A percentile compares a stretch with the other conserved stretches of the same genome.
Evolutionary conservation across 2,888 invertebrate genomes (phyloP).

Genomic region (Mayetiola destructor): DNA sequence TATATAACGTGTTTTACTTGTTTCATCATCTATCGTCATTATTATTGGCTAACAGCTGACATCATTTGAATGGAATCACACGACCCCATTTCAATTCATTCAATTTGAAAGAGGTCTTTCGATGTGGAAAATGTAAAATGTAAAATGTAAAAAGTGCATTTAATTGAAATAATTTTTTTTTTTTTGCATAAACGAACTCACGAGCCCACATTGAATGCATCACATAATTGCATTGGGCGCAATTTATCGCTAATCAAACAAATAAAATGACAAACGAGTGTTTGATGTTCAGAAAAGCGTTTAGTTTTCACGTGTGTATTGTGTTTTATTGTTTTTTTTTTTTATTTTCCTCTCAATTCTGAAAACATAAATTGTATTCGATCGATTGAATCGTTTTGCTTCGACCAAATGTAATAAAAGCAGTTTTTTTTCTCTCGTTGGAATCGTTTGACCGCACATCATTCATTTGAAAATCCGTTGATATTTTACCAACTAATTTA

Average conservation of each 20-base stretch:
- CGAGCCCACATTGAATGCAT: background rate
- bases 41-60: background rate
- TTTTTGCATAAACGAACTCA: background rate
- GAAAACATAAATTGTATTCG: no score
- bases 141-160: background rate
- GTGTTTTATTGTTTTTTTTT: background rate
- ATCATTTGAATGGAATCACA: background rate
- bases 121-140: background rate
- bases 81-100: background rate
- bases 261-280: background rate
- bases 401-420: no score
- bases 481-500: background rate
- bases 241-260: constrained; percentile 10
- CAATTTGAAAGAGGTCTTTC: background rate
- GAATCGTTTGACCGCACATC: constrained; percentile 9
- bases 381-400: no score
- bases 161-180: constrained; percentile 1
- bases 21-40: background rate
- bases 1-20: background rate
- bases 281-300: background rate
- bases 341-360: background rate
- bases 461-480: background rate
- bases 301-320: background rate
- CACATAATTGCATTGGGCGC: no score
- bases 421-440: background rate